Conservation (phyloP, 2,113 vertebrate species). For the Vanacampus margaritifer region DNA sequence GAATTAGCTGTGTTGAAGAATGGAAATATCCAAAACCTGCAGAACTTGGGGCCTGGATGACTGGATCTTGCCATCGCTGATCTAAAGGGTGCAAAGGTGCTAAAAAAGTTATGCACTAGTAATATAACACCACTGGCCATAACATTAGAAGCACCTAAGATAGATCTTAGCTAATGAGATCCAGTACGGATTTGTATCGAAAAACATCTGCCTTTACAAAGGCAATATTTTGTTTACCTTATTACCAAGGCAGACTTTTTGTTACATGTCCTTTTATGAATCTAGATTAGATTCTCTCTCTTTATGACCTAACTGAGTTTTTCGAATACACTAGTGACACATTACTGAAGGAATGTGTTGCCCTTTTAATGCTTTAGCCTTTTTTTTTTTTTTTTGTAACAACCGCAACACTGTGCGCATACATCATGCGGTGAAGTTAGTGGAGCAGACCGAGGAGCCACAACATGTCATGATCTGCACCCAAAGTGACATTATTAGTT, state of each 20-base stretch:
- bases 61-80: too few relatives aligned
- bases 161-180: not conserved
- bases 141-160: not conserved
- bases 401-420: slow-evolving; percentile 10
- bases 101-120: not conserved
- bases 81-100: not conserved
- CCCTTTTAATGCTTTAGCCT: not conserved
- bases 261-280: not conserved
- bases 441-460: not conserved
- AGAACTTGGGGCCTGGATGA: too few relatives aligned
- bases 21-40: too few relatives aligned
- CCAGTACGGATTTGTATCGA: not conserved
- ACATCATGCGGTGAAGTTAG: slow-evolving; percentile 27
- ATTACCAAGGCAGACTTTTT: not conserved
- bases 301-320: not conserved
- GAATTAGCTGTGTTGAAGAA: too few relatives aligned
- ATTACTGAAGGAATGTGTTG: not conserved
- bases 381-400: not conserved
- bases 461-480: not conserved
- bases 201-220: not conserved
- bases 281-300: slow-evolving; percentile 1
- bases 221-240: not conserved
- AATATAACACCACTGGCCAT: not conserved
- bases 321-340: not conserved
- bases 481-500: slow-evolving; percentile 3